Conservation (phyloP, 2,113 vertebrate species). For the Dasyurus viverrinus region DNA sequence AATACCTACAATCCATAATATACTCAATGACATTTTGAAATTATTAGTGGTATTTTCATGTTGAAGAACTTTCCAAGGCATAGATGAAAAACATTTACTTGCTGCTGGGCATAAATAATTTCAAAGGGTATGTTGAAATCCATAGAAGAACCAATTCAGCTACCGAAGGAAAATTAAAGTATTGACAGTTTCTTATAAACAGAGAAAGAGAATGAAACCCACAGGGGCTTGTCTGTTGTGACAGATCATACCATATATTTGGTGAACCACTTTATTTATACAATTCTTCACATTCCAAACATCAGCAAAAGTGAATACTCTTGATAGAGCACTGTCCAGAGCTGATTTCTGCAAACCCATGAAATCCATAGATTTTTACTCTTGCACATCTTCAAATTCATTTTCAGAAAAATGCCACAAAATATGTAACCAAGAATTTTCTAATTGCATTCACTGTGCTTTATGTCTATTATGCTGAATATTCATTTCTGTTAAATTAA, state of each 20-base stretch:
- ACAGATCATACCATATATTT: neutral
- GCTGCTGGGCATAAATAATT: constrained; percentile 65
- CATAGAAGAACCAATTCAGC: constrained; percentile 42
- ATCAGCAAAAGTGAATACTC: constrained; percentile 42
- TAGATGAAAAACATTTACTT: constrained; percentile 70
- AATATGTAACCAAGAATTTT: neutral
- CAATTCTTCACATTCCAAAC: constrained; percentile 39
- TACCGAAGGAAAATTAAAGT: constrained; percentile 34
- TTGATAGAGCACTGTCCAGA: neutral
- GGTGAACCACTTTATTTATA: constrained; percentile 29
- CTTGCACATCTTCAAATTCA: constrained; percentile 16
- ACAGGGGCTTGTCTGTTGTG: constrained; percentile 7
- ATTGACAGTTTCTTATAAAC: constrained; percentile 42
- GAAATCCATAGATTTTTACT: constrained; percentile 33
- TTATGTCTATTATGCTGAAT: constrained; percentile 57
- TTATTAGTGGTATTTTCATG: constrained; percentile 58
- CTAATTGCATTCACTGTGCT: constrained; percentile 56
- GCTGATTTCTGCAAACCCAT: constrained; percentile 16
- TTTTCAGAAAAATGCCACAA: constrained; percentile 62
- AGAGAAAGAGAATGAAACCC: constrained; percentile 35
- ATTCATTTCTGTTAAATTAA: constrained; percentile 59
- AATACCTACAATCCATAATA: constrained; percentile 28
- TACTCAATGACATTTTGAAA: constrained; percentile 62
- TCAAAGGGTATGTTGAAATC: constrained; percentile 45
- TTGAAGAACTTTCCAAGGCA: constrained; percentile 43